phyloP scores from a whole-genome alignment of 2,888 invertebrate genomes.

The Biston betularia region DNA sequence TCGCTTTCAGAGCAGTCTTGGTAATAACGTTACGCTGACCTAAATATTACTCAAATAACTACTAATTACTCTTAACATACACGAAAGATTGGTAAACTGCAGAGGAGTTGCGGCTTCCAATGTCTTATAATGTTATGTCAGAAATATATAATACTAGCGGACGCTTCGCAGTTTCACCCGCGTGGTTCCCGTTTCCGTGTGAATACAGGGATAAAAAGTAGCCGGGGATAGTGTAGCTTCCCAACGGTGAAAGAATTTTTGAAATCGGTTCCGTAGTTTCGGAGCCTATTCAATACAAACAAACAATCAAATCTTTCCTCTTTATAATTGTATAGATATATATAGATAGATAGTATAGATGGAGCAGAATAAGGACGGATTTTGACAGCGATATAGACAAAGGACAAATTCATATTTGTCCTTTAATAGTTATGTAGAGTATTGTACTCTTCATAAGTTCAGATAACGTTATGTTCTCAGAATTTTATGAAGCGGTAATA shows the following conservation, averaged over 20 bases:
- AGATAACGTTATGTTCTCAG: background rate
- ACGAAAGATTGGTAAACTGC: constrained; percentile 17
- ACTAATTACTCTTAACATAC: constrained; percentile 10
- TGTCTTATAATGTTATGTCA: constrained; percentile 15
- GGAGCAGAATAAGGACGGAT: background rate
- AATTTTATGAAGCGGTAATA: constrained; percentile 1
- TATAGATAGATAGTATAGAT: too few relatives aligned
- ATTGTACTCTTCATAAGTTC: background rate
- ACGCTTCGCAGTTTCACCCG: too few relatives aligned
- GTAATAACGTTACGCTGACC: constrained; percentile 35
- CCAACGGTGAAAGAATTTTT: too few relatives aligned
- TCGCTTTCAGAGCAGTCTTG: constrained; percentile 57
- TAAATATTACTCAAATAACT: constrained; percentile 33
- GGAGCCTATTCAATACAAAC: too few relatives aligned
- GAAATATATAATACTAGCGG: too few relatives aligned
- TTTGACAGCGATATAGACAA: background rate
- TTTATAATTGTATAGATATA: too few relatives aligned
- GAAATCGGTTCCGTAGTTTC: too few relatives aligned
- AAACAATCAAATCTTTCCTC: too few relatives aligned
- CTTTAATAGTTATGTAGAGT: background rate
- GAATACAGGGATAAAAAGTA: too few relatives aligned
- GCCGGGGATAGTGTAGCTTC: too few relatives aligned
- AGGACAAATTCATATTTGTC: background rate
- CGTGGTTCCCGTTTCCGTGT: too few relatives aligned
- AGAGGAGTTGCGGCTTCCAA: constrained; percentile 13